Base-by-base conservation (phyloP, 2,113 vertebrate species). In the Nematolebias whitei region DNA sequence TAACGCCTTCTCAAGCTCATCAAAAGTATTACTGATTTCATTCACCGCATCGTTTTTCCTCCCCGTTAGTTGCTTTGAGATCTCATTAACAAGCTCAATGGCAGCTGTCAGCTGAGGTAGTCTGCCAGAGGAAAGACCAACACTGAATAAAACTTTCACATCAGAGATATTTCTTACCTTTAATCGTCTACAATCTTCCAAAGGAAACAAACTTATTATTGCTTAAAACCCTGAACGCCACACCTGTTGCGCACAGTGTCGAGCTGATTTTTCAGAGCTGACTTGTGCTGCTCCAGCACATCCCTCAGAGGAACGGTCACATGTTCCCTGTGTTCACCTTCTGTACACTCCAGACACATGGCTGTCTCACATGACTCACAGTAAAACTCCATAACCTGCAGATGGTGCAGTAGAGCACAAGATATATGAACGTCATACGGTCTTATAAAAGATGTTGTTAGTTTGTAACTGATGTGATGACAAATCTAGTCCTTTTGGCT, bases 361-460 rank as follows among this genome's bases (percentile, higher is more conserved):
- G 96, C 97, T 0, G 97, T 98, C 88, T 98, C 97, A 62, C 97
- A 98, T 18, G 96, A 93, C 90, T 97, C 96, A n/a, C 97, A 98
- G 92, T 98, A 98, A 74, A 96, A 96, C 92, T 98, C 97, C 96
- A 98, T 97, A 71, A 93, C 95, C 97, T 98, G 92, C 67, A 84
- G 69, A 35, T 80, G 83, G 82, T 12, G 76, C 77, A 87, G 68
- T 39, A 48, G 70, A 81, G 63, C 68, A 20, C 0, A 1, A 63
- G 20, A 65, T 19, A 73, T 6, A 2, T 58, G 40, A 41, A 41
- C n/a, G n/a, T 2, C 24, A 57, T 29, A 18, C 10, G 12, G 24
- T 58, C 13, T 45, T 23, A 2, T 52, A 50, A 45, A 16, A 62
- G 18, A 10, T 45, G 39, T 26, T 5, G 0, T 39, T 35, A 68